Percentiles rank a stretch among this genome's conserved stretches.
These are phyloP conservation scores for Syrmaticus mikado DNA, from an alignment of 2,113 vertebrate genomes.

Conservation along the genomic window DNA sequence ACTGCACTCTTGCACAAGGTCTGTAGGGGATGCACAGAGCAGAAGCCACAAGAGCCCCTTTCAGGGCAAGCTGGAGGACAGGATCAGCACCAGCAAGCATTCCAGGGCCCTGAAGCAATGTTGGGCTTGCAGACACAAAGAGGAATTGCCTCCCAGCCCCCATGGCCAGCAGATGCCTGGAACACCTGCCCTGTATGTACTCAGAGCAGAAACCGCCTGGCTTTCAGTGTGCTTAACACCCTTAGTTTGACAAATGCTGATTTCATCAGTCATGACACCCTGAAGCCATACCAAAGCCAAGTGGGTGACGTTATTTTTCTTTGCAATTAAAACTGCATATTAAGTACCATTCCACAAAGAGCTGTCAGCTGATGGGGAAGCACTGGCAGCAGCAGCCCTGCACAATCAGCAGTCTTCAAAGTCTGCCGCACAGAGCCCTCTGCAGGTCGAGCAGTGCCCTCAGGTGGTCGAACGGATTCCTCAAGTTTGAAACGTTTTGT, in stretches of 20 bases:
- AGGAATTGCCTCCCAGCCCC: not conserved
- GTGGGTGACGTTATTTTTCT: not conserved
- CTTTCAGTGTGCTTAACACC: rapidly evolving
- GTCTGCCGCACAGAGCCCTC: not conserved
- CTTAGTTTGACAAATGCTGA: rapidly evolving
- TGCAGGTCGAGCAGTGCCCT: not conserved
- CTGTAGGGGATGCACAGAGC: rapidly evolving
- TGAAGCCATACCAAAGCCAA: not conserved
- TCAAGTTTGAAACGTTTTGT: rapidly evolving
- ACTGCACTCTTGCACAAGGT: rapidly evolving
- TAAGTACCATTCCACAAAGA: rapidly evolving
- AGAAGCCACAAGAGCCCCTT: not conserved
- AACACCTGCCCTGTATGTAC: rapidly evolving
- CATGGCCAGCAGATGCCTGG: not conserved
- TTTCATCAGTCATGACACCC: not conserved
- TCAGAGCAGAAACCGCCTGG: not conserved
- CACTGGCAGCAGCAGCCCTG: not conserved
- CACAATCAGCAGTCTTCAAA: too few species aligned
- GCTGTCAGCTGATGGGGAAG: not conserved
- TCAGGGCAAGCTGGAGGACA: not conserved
- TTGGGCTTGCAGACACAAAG: rapidly evolving
- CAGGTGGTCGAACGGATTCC: not conserved
- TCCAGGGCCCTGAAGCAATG: rapidly evolving
- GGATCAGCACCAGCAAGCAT: not conserved
- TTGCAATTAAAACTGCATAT: not conserved